These are phyloP conservation scores for Lutjanus argentimaculatus DNA, from an alignment of 2,797 vertebrate species.

Conservation along the genomic window DNA sequence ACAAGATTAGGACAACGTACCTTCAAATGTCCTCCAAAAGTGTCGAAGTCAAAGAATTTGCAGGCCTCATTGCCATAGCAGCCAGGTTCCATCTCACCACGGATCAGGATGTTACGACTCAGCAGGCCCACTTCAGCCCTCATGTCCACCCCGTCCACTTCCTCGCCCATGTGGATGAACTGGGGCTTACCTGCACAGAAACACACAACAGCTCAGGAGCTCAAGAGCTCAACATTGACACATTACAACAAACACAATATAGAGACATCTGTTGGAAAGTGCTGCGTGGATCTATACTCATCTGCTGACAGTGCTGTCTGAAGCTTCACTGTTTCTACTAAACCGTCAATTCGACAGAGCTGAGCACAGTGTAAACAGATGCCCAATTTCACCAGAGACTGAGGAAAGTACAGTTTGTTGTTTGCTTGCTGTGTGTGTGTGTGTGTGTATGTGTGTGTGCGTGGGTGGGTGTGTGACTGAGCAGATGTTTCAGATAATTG, in stretches of 20 bases:
- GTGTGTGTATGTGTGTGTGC: neutral
- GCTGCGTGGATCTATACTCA: neutral
- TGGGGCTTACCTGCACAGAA: constrained; percentile 88
- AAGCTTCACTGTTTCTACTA: neutral
- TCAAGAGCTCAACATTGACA: constrained; percentile 3
- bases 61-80: constrained; percentile 93
- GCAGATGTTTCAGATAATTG: constrained; percentile 43
- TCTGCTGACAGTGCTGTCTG: constrained; percentile 11
- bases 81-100: constrained; percentile 89
- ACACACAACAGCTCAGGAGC: neutral
- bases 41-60: constrained; percentile 95
- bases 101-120: constrained; percentile 90
- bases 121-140: constrained; percentile 95
- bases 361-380: constrained; percentile 7
- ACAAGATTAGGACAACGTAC: constrained; percentile 73
- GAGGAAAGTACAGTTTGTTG: neutral
- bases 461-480: neutral
- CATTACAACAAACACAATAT: constrained; percentile 8
- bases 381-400: neutral
- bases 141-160: constrained; percentile 94
- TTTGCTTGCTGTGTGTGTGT: constrained; percentile 6
- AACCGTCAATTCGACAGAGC: constrained; percentile 4
- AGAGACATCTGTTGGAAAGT: constrained; percentile 15
- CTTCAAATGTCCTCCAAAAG: constrained; percentile 97
- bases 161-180: constrained; percentile 91